A percentile compares a stretch with the other conserved stretches of the same genome.
These are phyloP conservation scores for Micromesistius poutassou DNA, from an alignment of 2,797 vertebrate genomes.

Conservation along the genomic window DNA sequence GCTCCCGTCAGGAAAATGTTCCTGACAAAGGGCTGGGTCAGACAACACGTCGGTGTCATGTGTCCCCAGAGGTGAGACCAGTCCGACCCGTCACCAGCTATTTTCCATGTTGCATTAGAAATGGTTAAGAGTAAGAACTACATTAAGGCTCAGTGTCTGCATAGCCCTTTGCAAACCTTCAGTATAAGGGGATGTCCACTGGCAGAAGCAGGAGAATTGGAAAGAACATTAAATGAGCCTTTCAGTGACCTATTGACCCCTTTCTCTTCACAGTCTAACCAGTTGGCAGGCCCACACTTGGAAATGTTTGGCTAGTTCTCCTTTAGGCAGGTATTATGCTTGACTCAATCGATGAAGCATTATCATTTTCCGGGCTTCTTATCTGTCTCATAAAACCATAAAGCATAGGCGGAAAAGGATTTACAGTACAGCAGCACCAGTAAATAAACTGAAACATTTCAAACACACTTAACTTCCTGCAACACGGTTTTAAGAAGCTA, in stretches of 20 bases:
- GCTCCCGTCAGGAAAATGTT: not conserved
- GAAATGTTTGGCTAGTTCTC: not conserved
- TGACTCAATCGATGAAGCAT: not conserved
- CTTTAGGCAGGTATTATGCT: not conserved
- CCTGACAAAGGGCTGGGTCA: not conserved
- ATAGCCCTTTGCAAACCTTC: not conserved
- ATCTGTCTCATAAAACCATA: not conserved
- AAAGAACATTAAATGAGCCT: not conserved
- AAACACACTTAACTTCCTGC: not conserved
- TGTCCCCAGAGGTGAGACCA: not conserved
- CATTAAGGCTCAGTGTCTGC: not conserved
- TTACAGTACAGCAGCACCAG: not conserved
- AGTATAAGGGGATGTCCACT: not conserved
- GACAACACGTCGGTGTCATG: not conserved
- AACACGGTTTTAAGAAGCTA: too few species aligned
- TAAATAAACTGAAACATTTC: not conserved
- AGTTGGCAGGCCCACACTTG: not conserved
- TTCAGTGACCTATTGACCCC: conserved; percentile 4
- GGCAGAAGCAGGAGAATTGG: not conserved
- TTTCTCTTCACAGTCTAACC: not conserved
- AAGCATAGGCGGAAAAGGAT: not conserved
- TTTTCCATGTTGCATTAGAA: not conserved
- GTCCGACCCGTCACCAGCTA: not conserved
- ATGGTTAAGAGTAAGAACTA: not conserved
- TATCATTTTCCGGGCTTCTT: not conserved